Evolutionary conservation across 1,140 invertebrate genomes (phyloP), one percentile per base, ranked within the genome.

Genomic region (Drosophila kikkawai): DNA sequence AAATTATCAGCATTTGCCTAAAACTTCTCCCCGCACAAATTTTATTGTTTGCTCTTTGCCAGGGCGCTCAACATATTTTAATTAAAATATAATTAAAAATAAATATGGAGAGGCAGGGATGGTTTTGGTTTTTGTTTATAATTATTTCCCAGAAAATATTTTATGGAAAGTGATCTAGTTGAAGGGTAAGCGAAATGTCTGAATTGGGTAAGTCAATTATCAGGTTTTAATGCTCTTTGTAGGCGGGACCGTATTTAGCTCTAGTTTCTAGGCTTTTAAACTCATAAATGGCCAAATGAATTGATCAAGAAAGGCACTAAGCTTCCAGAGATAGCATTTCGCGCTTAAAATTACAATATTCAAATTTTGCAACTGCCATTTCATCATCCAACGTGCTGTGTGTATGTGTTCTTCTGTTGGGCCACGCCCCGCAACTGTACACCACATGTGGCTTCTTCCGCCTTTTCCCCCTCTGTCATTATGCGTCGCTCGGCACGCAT

Each of bases 351-450:
- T 44, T 17, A 5, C 8, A 22, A 48, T 15, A 9, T 44, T 9
- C 15, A 0, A 57, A 69, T 45, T 45, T 47, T 6, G 7, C 48
- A 69, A 69, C 65, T 26, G 51, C n/a, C 19, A 53, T 51, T 70
- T 67, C 48, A 55, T 70, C 63, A 70, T 39, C 37, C 36, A 39
- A 29, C 32, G 7, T n/a, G 50, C 1, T 11, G 26, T n/a, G 32
- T 56, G n/a, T 42, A 22, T 60, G 12, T 26, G 13, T 34, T 37
- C 22, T 29, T 47, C 29, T 42, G 69, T 32, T 11, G 22, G 75
- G 79, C 75, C 83, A 86, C 82, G 83, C 79, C 82, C 74, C 71
- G 70, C 78, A 86, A 86, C 83, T 88, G 84, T 86, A 83, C 80
- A 70, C 58, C 70, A 60, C 55, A 47, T 68, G 56, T 57, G 78